Percentiles rank a stretch among this genome's conserved stretches.
Conservation (phyloP, 2,888 invertebrate species). For the Noctua pronuba region DNA sequence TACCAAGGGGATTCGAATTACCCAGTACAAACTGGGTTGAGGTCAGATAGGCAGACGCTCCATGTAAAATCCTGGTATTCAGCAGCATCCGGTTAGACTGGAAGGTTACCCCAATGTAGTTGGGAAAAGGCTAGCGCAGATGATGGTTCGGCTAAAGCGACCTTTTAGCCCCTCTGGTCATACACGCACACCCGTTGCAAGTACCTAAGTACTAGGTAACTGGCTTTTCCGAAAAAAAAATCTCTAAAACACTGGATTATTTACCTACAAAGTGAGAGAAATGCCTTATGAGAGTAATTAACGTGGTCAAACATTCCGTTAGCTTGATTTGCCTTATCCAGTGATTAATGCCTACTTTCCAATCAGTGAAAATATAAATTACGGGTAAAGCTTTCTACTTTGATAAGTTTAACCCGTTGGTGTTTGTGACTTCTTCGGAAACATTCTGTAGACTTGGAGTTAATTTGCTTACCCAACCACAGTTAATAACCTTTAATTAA, state of each 20-base stretch:
- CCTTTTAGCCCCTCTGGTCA: not conserved
- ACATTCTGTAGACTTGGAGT: conserved; percentile 3
- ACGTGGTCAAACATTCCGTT: conserved; percentile 44
- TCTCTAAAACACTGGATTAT: not conserved
- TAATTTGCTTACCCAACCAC: not conserved
- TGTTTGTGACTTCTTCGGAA: conserved; percentile 28
- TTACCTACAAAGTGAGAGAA: conserved; percentile 17
- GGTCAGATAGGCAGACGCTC: too few relatives aligned
- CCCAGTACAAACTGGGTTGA: too few relatives aligned
- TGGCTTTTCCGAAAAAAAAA: not conserved
- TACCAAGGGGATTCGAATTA: too few relatives aligned
- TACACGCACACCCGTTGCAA: not conserved
- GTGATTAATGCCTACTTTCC: conserved; percentile 60
- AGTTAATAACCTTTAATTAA: not conserved
- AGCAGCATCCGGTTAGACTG: too few relatives aligned
- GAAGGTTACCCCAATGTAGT: too few relatives aligned
- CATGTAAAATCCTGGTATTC: too few relatives aligned
- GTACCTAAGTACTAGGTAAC: not conserved
- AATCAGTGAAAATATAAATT: conserved; percentile 57
- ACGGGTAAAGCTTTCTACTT: conserved; percentile 49
- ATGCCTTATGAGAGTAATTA: conserved; percentile 29
- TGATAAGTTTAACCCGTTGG: conserved; percentile 47
- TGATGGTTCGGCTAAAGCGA: not conserved
- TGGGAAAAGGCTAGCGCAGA: too few relatives aligned
- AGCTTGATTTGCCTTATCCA: conserved; percentile 54